phyloP scores from a whole-genome alignment of 2,888 invertebrate species.

The Cerastoderma edule region DNA sequence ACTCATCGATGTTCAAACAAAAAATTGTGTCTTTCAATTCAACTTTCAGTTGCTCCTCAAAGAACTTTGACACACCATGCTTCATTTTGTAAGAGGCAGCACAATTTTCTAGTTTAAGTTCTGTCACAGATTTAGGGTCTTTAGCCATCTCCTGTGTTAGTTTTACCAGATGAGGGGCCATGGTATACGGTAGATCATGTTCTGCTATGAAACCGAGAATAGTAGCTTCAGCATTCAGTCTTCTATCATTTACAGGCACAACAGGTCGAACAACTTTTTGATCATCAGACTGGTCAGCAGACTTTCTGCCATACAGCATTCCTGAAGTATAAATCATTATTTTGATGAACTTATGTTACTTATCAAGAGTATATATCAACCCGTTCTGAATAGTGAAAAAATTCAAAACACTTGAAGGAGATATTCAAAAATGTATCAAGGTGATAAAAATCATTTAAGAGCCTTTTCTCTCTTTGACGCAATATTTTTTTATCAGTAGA shows the following conservation, averaged over 20 bases:
- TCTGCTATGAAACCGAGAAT: neutral
- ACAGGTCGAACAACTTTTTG: neutral
- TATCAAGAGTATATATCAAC: too few relatives aligned
- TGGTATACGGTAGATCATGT: neutral
- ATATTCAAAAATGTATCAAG: too few relatives aligned
- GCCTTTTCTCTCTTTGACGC: too few relatives aligned
- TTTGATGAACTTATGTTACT: too few relatives aligned
- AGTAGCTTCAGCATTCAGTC: neutral
- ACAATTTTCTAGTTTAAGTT: neutral
- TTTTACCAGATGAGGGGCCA: neutral
- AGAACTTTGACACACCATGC: neutral
- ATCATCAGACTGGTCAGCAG: too few relatives aligned
- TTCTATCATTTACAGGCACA: neutral
- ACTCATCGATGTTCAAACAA: conserved; percentile 47
- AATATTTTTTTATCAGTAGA: too few relatives aligned
- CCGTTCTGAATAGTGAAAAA: too few relatives aligned
- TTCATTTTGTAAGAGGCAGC: neutral
- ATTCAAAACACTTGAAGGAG: too few relatives aligned
- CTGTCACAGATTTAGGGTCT: neutral
- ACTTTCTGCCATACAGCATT: too few relatives aligned
- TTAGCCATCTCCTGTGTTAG: neutral
- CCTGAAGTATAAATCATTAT: too few relatives aligned
- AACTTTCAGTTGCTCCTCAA: neutral
- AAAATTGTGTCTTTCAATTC: conserved; percentile 3
- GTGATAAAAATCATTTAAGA: too few relatives aligned